Conservation (phyloP, 2,113 vertebrate species). For the Eurystomus gularis region DNA sequence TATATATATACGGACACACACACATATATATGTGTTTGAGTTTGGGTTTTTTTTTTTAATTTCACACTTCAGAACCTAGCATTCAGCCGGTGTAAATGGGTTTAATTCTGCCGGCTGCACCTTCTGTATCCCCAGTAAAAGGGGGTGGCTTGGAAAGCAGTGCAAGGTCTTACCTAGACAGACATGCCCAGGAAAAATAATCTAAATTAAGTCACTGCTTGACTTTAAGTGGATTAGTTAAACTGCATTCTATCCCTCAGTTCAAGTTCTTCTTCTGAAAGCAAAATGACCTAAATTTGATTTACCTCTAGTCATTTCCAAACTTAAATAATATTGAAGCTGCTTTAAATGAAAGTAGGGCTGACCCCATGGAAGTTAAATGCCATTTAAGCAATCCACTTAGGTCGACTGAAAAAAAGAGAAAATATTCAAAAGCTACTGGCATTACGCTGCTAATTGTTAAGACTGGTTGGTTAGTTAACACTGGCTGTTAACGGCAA, state of each 20-base stretch:
- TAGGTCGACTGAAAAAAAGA: neutral
- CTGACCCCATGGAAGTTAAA: neutral
- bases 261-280: neutral
- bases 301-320: conserved; percentile 19
- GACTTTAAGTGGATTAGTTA: conserved; percentile 48
- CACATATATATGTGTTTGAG: too few relatives aligned
- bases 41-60: too few relatives aligned
- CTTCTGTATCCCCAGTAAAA: accelerated
- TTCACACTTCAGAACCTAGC: neutral
- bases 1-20: too few relatives aligned
- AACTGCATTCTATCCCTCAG: conserved; percentile 8
- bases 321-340: conserved; percentile 7
- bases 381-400: neutral
- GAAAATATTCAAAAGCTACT: neutral
- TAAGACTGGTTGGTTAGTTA: neutral
- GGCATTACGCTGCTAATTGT: neutral
- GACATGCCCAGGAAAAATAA: neutral
- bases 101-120: neutral
- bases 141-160: neutral
- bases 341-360: neutral
- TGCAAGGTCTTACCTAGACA: neutral
- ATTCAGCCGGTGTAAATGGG: neutral
- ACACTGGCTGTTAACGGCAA: neutral
- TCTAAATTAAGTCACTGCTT: conserved; percentile 37
- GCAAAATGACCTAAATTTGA: conserved; percentile 34